Evolutionary conservation across 37 sponge, comb jelly and placozoan genomes (phyloP).

Genomic region (Oopsacas minuta): DNA sequence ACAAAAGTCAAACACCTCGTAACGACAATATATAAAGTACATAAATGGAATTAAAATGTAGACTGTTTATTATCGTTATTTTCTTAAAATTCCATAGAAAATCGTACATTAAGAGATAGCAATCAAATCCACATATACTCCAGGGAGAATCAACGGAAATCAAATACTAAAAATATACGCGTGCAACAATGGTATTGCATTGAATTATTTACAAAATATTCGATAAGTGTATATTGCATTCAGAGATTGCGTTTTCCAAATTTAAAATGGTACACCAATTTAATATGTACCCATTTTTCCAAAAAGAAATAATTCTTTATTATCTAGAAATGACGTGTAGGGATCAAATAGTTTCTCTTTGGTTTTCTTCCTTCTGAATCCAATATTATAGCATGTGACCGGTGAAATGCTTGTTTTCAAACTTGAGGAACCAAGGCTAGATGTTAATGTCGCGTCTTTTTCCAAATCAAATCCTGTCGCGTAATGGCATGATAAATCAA

Average conservation of each 20-base stretch:
- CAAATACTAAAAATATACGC: background rate
- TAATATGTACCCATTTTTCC: conserved; percentile 16
- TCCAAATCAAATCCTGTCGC: conserved; percentile 14
- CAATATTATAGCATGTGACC: background rate
- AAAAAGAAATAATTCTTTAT: conserved; percentile 2
- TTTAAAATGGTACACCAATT: background rate
- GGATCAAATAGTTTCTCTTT: conserved; percentile 3
- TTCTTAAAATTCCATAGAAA: conserved; percentile 16
- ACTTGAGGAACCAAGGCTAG: background rate
- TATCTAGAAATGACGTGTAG: background rate
- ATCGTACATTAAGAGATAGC: background rate
- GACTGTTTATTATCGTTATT: background rate
- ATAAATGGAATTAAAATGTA: background rate
- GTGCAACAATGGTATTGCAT: background rate
- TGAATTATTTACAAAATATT: background rate
- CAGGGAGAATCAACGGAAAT: background rate
- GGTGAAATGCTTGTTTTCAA: background rate
- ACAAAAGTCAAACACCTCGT: too few relatives aligned
- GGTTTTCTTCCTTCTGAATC: background rate
- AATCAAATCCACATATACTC: background rate
- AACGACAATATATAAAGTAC: too few relatives aligned
- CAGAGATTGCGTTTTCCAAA: background rate
- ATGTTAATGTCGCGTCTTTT: conserved; percentile 14
- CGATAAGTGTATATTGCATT: conserved; percentile 2
- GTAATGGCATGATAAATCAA: background rate